Evolutionary conservation across 2,888 invertebrate species (phyloP).

Genomic region (Neoitamus cyanurus): DNA sequence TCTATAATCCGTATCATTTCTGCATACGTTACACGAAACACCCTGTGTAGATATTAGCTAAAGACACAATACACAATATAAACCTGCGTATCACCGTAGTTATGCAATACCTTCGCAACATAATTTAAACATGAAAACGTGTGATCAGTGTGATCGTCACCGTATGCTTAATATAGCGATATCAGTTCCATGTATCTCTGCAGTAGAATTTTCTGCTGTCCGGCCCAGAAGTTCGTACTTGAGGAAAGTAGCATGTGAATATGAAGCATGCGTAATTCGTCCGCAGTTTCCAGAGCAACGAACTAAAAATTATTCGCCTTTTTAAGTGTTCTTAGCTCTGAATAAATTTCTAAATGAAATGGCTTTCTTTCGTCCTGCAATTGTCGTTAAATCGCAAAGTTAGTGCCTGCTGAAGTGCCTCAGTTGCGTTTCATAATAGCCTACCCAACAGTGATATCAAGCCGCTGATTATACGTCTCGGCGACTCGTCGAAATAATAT

Average conservation of each 20-base stretch:
- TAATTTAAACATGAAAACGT: neutral
- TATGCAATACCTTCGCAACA: too few relatives aligned
- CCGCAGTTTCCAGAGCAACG: neutral
- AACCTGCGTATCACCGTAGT: too few relatives aligned
- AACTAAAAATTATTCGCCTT: neutral
- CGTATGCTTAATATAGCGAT: neutral
- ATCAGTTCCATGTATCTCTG: neutral
- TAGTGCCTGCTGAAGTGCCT: neutral
- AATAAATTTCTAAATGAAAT: neutral
- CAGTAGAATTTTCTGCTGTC: neutral
- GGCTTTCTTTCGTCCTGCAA: neutral
- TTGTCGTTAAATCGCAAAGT: neutral
- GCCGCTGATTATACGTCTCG: neutral
- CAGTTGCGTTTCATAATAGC: neutral
- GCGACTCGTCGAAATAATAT: neutral
- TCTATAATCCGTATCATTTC: too few relatives aligned
- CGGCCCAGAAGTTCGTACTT: neutral
- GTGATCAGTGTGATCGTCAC: neutral
- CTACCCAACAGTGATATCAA: neutral
- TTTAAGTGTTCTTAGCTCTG: neutral
- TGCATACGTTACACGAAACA: too few relatives aligned
- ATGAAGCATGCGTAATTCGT: neutral
- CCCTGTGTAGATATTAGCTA: too few relatives aligned
- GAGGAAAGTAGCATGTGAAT: neutral
- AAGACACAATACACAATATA: too few relatives aligned